Conservation (phyloP, 2,888 invertebrate species). For the Phlogophora meticulosa region DNA sequence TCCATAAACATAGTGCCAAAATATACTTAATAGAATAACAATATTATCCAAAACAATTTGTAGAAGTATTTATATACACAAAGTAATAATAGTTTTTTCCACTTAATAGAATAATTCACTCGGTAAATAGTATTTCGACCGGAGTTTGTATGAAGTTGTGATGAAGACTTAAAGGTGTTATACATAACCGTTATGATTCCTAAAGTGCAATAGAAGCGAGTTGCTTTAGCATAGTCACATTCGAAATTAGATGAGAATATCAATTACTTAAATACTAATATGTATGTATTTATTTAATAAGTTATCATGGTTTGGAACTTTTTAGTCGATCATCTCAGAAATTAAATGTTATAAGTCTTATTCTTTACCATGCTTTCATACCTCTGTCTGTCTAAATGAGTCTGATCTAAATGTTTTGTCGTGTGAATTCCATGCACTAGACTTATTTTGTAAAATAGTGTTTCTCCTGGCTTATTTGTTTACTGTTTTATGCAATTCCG, state of each 20-base stretch:
- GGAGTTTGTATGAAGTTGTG: constrained; percentile 5
- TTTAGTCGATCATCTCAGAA: background rate
- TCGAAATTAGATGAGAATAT: background rate
- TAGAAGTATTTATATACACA: constrained; percentile 45
- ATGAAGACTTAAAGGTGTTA: background rate
- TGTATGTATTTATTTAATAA: background rate
- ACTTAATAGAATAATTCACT: constrained; percentile 10
- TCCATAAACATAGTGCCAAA: constrained; percentile 71
- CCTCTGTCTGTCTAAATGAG: too few relatives aligned
- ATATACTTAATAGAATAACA: constrained; percentile 54
- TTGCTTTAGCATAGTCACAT: background rate
- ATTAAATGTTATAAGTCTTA: background rate
- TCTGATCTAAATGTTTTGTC: background rate
- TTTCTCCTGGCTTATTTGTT: background rate
- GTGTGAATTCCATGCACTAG: background rate
- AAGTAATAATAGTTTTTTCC: constrained; percentile 30
- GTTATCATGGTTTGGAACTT: background rate
- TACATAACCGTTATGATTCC: background rate
- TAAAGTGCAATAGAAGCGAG: background rate
- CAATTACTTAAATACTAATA: constrained; percentile 3
- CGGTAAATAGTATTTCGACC: background rate
- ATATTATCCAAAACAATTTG: constrained; percentile 41
- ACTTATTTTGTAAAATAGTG: background rate
- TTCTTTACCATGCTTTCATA: background rate
- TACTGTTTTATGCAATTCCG: constrained; percentile 3